Base-by-base conservation (phyloP, 1,140 invertebrate species). In the Drosophila paulistorum region DNA sequence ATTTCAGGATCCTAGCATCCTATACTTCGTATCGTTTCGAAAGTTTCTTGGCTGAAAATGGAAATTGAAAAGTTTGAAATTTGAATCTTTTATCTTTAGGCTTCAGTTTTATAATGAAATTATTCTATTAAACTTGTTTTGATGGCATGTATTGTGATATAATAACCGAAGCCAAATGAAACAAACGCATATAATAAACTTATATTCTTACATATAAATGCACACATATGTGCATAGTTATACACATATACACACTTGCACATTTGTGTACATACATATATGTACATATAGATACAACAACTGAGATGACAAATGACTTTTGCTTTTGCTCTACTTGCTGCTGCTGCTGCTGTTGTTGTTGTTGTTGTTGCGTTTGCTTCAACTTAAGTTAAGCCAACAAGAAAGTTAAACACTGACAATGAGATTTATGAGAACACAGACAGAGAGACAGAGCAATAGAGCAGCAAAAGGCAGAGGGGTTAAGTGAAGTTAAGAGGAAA, bases 371-470 rank as follows among this genome's bases (percentile, higher is more conserved):
- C 73, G 80, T 69, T 58, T 87, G 79, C 73, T 76, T 58, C 67
- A 80, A 87, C 77, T 78, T 77, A 89, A 89, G 84, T 83, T 83
- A 87, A 87, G 81, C 84, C 84, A 87, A 87, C 84, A 87, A 87
- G 84, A 87, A 87, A 87, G 84, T 87, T 87, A 87, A 87, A 83
- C 84, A 87, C 84, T 87, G 84, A 87, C 84, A 87, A 87, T 87
- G 79, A 89, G 84, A 87, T 87, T 87, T 87, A 87, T 87, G 84
- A 87, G 77, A 71, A 68, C 65, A 58, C 65, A 65, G 76, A 67
- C 64, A 73, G 58, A 69, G 62, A 69, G 48, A 65, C 55, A 68
- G 48, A 69, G 41, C 69, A 35, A 59, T 14, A 73, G 39, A 67
- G 23, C 23, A 45, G 35, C 33, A 5, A 54, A 13, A 63, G 30